These are phyloP conservation scores for Alethe castanea DNA, from an alignment of 2,113 vertebrate genomes.

Conservation along the genomic window DNA sequence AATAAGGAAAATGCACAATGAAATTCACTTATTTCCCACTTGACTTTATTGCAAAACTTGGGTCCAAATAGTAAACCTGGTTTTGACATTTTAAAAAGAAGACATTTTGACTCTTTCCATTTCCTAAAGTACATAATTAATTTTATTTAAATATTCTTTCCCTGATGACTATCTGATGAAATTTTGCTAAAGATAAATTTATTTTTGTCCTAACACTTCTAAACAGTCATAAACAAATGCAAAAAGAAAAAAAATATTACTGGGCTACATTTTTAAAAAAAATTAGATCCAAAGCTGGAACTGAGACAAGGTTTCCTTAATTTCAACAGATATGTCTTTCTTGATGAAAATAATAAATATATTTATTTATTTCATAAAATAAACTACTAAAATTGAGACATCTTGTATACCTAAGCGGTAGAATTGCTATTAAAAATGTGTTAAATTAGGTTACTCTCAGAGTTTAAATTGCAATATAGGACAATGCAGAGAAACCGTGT, in stretches of 20 bases:
- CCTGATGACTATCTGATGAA: neutral
- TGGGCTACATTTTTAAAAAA: neutral
- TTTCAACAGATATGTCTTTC: neutral
- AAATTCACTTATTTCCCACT: neutral
- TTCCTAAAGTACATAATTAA: neutral
- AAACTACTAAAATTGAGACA: neutral
- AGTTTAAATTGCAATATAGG: neutral
- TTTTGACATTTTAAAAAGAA: neutral
- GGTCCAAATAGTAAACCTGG: neutral
- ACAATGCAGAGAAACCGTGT: neutral
- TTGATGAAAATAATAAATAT: neutral
- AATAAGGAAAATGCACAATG: neutral
- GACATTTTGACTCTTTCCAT: neutral
- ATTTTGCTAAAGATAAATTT: neutral
- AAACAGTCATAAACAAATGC: neutral
- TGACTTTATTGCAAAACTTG: neutral
- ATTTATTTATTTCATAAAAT: neutral
- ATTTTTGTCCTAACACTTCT: neutral
- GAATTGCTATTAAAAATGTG: neutral
- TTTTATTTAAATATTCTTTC: neutral
- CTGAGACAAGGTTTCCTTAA: neutral
- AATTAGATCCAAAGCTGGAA: neutral
- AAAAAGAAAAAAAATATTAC: neutral
- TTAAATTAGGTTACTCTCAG: neutral
- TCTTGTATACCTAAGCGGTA: neutral